These are phyloP conservation scores for Doris montereyensis DNA, from an alignment of 2,888 invertebrate genomes.

Conservation along the genomic window DNA sequence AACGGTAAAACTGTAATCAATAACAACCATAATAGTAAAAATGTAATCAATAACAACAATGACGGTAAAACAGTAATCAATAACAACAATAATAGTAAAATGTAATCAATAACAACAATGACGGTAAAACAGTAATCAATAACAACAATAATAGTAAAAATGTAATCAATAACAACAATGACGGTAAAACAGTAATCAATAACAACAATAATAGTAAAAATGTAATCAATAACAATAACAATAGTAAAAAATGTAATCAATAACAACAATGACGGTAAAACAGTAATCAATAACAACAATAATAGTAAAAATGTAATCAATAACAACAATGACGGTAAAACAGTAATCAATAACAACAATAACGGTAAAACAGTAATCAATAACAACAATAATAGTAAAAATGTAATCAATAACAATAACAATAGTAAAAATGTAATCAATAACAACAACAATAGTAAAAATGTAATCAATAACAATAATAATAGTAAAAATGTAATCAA, in stretches of 20 bases:
- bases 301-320: background rate
- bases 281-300: background rate
- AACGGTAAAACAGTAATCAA: too few species aligned
- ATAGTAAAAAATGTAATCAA: background rate
- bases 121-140: background rate
- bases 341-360: background rate
- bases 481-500: too few species aligned
- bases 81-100: slow-evolving; percentile 12
- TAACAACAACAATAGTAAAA: too few species aligned
- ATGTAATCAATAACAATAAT: too few species aligned
- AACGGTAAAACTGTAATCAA: too few species aligned
- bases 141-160: background rate
- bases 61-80: background rate
- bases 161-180: background rate
- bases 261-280: background rate
- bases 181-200: background rate
- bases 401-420: too few species aligned
- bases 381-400: too few species aligned
- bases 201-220: slow-evolving; percentile 3
- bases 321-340: background rate
- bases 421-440: too few species aligned
- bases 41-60: background rate
- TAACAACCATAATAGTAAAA: background rate
- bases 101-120: background rate
- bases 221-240: background rate